Evolutionary conservation across 2,888 invertebrate species (phyloP).

Genomic region (Allophyes oxyacanthae): DNA sequence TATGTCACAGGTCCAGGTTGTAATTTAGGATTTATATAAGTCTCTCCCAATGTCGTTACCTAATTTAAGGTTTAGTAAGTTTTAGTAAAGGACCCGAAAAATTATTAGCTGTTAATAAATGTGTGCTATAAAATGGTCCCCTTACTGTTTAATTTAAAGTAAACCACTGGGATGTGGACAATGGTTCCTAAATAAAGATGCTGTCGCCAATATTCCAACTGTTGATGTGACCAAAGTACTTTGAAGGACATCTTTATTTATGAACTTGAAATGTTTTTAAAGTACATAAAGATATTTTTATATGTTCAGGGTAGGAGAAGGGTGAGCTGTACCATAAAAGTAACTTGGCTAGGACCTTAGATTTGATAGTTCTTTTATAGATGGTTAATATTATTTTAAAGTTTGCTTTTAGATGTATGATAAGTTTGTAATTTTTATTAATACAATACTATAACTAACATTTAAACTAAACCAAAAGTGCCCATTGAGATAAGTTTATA

Average conservation of each 20-base stretch:
- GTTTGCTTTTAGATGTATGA: slow-evolving; percentile 86
- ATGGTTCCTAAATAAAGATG: slow-evolving; percentile 72
- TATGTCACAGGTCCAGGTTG: slow-evolving; percentile 87
- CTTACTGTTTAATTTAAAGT: slow-evolving; percentile 72
- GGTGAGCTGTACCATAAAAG: slow-evolving; percentile 82
- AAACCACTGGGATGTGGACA: slow-evolving; percentile 67
- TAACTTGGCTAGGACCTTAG: slow-evolving; percentile 86
- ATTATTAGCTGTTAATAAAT: slow-evolving; percentile 81
- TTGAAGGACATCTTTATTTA: slow-evolving; percentile 68
- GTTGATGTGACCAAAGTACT: slow-evolving; percentile 29
- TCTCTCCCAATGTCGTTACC: slow-evolving; percentile 83
- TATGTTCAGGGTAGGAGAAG: slow-evolving; percentile 84
- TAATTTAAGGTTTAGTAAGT: slow-evolving; percentile 83
- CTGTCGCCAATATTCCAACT: slow-evolving; percentile 36
- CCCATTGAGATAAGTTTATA: slow-evolving; percentile 89
- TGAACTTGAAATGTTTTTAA: slow-evolving; percentile 74
- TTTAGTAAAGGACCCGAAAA: slow-evolving; percentile 75
- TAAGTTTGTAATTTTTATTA: slow-evolving; percentile 88
- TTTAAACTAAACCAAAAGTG: slow-evolving; percentile 90
- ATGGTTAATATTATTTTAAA: slow-evolving; percentile 85
- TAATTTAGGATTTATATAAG: slow-evolving; percentile 82
- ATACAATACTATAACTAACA: slow-evolving; percentile 87
- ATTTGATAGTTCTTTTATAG: slow-evolving; percentile 87
- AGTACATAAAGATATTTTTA: slow-evolving; percentile 88
- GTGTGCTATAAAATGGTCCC: slow-evolving; percentile 83